A percentile compares a stretch with the other conserved stretches of the same genome.
phyloP scores from a whole-genome alignment of 2,113 vertebrate species.

The Nothocercus julius region DNA sequence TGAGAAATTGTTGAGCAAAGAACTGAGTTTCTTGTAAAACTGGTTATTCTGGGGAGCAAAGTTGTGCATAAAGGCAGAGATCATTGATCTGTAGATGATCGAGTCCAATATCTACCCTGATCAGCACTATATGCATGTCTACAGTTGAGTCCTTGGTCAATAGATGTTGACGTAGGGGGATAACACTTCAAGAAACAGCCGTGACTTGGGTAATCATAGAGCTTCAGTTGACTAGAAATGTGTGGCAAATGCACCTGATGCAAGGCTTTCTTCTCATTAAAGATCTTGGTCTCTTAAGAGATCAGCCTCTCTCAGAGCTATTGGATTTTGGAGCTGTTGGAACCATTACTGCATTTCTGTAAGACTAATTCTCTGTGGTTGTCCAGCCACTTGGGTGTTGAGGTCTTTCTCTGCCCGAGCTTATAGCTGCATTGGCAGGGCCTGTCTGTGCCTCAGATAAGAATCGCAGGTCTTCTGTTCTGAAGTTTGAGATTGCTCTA shows the following conservation, averaged over 20 bases:
- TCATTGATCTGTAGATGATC: neutral
- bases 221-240: neutral
- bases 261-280: neutral
- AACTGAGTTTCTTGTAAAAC: neutral
- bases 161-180: neutral
- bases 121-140: fast-evolving
- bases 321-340: neutral
- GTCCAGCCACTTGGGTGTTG: fast-evolving
- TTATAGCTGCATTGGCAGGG: neutral
- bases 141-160: neutral
- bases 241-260: neutral
- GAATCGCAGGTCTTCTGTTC: neutral
- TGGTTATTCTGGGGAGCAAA: neutral
- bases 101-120: neutral
- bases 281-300: neutral
- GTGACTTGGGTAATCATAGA: fast-evolving
- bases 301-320: fast-evolving
- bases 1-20: neutral
- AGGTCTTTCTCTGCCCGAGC: neutral
- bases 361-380: fast-evolving
- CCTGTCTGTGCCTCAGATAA: neutral
- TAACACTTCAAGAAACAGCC: fast-evolving
- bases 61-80: neutral
- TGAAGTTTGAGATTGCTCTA: neutral
- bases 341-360: neutral